Base-by-base conservation (phyloP, 2,797 vertebrate species). In the Coregonus ussuriensis region DNA sequence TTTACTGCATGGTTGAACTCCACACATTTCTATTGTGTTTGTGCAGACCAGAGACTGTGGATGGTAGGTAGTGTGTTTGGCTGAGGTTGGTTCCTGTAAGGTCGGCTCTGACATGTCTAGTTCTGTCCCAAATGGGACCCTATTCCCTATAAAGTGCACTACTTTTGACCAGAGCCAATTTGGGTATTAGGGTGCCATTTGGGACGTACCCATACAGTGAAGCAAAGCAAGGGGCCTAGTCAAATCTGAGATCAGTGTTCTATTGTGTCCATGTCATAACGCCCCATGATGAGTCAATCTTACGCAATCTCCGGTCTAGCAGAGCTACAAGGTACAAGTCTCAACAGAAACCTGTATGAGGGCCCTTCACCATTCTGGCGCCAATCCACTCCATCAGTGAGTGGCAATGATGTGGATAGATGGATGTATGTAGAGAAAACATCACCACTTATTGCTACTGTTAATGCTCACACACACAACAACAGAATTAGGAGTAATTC, bases 211-310 rank as follows among this genome's bases (percentile, higher is more conserved):
- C 11, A 47, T 47, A 47, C 41, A 47, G 9, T 59, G 14, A n/a
- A 33, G 29, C 35, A 47, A n/a, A 6, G 31, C 13, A 25, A 62
- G 56, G 18, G 62, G 31, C 37, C 59, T 41, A 41, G 25, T 62
- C 31, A 37, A 41, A 74, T 14, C 25, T 59, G 16, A 59, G 54
- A 37, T 52, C 37, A 59, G 75, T 9, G 13, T 7, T 18, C 37
- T 47, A 71, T 65, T 53, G n/a, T 63, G 51, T 11, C 51, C 11
- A n/a, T 25, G 56, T 78, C 65, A 21, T 65, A 71, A 71, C 15
- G 41, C n/a, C 59, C 72, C 29, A 51, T 74, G 73, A n/a, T 56
- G 37, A 37, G 62, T 66, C 31, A 21, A 31, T n/a, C n/a, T 35
- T 25, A 47, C 11, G 52, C 18, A 9, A 33, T 33, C 3, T 35